Percentiles rank a stretch among this genome's conserved stretches.
Evolutionary conservation across 2,797 vertebrate species (phyloP).

Genomic region (Acanthurus leucopareius): DNA sequence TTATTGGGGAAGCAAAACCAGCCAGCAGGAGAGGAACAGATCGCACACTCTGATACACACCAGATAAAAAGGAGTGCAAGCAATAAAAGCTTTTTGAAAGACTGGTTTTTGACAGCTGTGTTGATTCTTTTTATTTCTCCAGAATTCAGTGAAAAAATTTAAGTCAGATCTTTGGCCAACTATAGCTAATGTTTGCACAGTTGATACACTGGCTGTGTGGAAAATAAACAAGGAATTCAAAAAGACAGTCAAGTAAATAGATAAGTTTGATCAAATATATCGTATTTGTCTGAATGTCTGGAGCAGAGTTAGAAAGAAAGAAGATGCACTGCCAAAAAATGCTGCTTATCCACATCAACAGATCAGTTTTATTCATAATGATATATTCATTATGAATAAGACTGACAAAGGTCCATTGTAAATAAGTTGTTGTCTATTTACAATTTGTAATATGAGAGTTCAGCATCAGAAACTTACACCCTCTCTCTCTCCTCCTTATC

Average conservation of each 20-base stretch:
- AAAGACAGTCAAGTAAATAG: not conserved
- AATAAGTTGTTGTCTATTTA: not conserved
- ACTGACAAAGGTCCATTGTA: no score
- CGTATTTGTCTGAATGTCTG: no score
- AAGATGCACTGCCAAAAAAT: not conserved
- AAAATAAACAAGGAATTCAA: not conserved
- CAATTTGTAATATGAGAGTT: not conserved
- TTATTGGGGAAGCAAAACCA: not conserved
- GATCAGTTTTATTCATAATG: not conserved
- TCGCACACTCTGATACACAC: not conserved
- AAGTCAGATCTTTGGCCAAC: not conserved
- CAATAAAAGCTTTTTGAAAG: not conserved
- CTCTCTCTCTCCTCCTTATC: not conserved
- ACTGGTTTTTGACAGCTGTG: not conserved
- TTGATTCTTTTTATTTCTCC: not conserved
- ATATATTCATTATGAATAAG: not conserved
- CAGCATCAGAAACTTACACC: not conserved
- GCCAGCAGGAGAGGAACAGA: no score
- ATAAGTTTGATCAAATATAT: no score
- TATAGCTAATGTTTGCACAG: not conserved
- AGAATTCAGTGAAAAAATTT: not conserved
- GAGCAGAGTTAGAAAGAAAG: not conserved
- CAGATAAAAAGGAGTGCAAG: not conserved
- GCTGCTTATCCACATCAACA: not conserved
- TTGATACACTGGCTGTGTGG: no score